Evolutionary conservation across 2,797 vertebrate genomes (phyloP).

Genomic region (Rhabdomys pumilio): DNA sequence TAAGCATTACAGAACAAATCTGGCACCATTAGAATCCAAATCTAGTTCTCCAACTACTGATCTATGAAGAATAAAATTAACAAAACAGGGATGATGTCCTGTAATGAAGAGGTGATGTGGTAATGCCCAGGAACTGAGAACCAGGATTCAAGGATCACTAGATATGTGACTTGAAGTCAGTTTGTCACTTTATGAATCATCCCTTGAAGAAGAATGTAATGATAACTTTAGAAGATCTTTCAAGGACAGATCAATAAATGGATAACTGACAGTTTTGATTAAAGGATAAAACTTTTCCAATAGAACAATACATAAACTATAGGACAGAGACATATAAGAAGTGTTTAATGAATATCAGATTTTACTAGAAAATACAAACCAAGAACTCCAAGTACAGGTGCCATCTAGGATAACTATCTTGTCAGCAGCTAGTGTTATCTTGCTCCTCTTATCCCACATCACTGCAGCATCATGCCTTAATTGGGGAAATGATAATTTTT

Average conservation of each 20-base stretch:
- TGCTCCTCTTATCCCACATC: neutral
- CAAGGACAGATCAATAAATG: neutral
- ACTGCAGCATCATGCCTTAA: too few species aligned
- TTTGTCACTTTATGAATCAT: neutral
- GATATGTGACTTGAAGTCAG: neutral
- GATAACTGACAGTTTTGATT: neutral
- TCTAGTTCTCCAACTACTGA: neutral
- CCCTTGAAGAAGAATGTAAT: neutral
- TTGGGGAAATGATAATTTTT: neutral
- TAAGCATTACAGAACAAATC: neutral
- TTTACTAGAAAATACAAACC: neutral
- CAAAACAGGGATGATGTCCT: neutral
- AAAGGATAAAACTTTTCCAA: neutral
- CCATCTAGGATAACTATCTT: neutral
- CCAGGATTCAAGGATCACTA: neutral
- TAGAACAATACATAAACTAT: neutral
- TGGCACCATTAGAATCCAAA: neutral
- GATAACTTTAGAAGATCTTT: neutral
- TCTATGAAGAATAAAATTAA: neutral
- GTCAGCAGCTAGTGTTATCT: neutral
- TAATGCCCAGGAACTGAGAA: neutral
- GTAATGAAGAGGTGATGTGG: neutral
- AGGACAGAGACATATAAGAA: neutral
- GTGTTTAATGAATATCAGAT: neutral
- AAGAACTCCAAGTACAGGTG: neutral